A percentile compares a stretch with the other conserved stretches of the same genome.
Evolutionary conservation across 92 coral and sea anemone species (phyloP).

Genomic region (Isaurus tuberculatus): DNA sequence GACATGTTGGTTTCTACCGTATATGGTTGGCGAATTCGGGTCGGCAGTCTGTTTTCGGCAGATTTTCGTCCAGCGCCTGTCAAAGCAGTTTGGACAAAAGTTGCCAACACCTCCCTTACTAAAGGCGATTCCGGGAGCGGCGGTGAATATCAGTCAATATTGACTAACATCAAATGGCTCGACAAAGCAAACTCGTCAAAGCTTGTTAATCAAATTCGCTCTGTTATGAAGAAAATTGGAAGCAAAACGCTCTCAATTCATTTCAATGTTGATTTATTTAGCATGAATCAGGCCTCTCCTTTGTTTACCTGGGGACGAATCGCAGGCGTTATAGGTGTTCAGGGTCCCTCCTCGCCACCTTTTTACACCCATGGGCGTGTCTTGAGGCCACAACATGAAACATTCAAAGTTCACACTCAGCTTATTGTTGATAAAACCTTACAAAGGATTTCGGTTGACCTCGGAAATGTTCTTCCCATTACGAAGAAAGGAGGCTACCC

Average conservation of each 20-base stretch:
- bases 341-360: constrained; percentile 66
- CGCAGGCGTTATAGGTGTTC: constrained; percentile 72
- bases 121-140: constrained; percentile 31
- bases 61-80: constrained; percentile 72
- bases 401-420: constrained; percentile 52
- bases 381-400: constrained; percentile 29
- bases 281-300: background rate
- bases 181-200: constrained; percentile 27
- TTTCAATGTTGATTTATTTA: constrained; percentile 69
- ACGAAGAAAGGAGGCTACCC: constrained; percentile 51
- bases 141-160: constrained; percentile 70
- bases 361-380: constrained; percentile 66
- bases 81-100: constrained; percentile 62
- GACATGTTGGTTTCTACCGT: constrained; percentile 62
- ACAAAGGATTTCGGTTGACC: constrained; percentile 55
- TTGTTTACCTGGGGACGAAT: constrained; percentile 69
- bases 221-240: constrained; percentile 52
- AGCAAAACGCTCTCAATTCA: constrained; percentile 68
- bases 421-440: constrained; percentile 55
- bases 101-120: background rate
- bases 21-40: constrained; percentile 79
- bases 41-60: constrained; percentile 70
- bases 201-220: constrained; percentile 48
- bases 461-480: constrained; percentile 73
- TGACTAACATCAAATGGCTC: constrained; percentile 67